Conservation (phyloP, 2,888 invertebrate genomes). For the Dioctria rufipes region DNA sequence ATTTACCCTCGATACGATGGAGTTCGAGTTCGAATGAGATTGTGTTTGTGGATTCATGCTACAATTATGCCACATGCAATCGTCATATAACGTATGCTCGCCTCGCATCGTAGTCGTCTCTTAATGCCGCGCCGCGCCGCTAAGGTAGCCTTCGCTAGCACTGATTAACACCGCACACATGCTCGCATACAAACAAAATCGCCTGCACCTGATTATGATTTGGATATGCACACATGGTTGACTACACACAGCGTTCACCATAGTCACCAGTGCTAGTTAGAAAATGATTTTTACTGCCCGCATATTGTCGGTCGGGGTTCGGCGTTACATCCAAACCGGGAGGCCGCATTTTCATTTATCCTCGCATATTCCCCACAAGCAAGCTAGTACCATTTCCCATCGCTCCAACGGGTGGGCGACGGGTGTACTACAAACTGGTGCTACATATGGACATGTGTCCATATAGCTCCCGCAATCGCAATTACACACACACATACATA, state of each 20-base stretch:
- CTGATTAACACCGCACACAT: conserved; percentile 38
- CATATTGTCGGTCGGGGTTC: conserved; percentile 56
- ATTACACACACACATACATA: not conserved
- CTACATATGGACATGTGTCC: conserved; percentile 44
- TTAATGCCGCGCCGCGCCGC: too few species aligned
- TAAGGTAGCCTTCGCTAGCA: conserved; percentile 46
- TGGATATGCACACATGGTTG: conserved; percentile 52
- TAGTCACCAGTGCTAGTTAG: conserved; percentile 43
- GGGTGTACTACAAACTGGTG: not conserved
- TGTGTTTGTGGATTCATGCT: conserved; percentile 32
- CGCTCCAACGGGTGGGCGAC: conserved; percentile 15
- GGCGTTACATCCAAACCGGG: conserved; percentile 43
- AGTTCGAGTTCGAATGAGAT: conserved; percentile 16
- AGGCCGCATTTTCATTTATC: not conserved
- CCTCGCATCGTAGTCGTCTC: not conserved
- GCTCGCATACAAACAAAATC: conserved; percentile 25
- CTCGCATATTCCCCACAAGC: not conserved
- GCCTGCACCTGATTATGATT: conserved; percentile 47
- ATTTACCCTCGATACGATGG: conserved; percentile 41
- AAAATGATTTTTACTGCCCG: conserved; percentile 59
- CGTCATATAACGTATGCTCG: not conserved
- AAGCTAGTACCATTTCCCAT: too few species aligned
- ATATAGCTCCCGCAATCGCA: conserved; percentile 33
- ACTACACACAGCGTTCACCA: not conserved
- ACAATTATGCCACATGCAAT: conserved; percentile 34